Evolutionary conservation across 2,888 invertebrate species (phyloP).

Genomic region (Apotomis capreana): DNA sequence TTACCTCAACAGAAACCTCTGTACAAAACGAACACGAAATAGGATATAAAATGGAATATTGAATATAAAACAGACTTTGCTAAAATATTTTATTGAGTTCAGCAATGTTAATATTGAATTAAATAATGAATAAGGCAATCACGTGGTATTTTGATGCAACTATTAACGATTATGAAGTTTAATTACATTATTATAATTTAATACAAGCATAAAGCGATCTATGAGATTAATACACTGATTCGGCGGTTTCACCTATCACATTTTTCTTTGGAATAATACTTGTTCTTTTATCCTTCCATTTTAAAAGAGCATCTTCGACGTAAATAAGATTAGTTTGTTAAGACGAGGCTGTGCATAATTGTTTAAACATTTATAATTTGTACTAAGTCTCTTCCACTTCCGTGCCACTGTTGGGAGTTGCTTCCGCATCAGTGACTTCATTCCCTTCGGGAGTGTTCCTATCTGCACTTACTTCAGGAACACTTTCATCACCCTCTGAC

Average conservation of each 20-base stretch:
- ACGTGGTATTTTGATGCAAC: slow-evolving; percentile 76
- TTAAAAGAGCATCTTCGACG: slow-evolving; percentile 23
- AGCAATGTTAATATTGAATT: slow-evolving; percentile 76
- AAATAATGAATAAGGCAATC: slow-evolving; percentile 81
- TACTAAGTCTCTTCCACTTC: slow-evolving; percentile 33
- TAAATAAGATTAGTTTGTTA: slow-evolving; percentile 20
- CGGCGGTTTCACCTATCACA: slow-evolving; percentile 75
- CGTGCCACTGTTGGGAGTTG: slow-evolving; percentile 15
- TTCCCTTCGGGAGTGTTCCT: slow-evolving; percentile 37
- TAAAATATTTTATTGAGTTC: slow-evolving; percentile 81
- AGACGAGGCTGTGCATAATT: slow-evolving; percentile 40
- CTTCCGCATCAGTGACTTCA: slow-evolving; percentile 5
- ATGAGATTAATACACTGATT: slow-evolving; percentile 75
- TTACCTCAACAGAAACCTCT: neutral
- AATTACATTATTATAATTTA: slow-evolving; percentile 65
- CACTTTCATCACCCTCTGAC: slow-evolving; percentile 59
- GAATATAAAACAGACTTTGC: slow-evolving; percentile 59
- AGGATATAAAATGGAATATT: slow-evolving; percentile 22
- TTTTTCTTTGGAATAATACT: slow-evolving; percentile 75
- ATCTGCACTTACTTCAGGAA: slow-evolving; percentile 48
- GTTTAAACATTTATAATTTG: slow-evolving; percentile 29
- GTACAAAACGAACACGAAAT: neutral
- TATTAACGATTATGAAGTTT: slow-evolving; percentile 71
- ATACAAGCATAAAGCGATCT: slow-evolving; percentile 74
- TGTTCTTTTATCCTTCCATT: slow-evolving; percentile 54